Evolutionary conservation across 2,797 vertebrate genomes (phyloP), one percentile per base, ranked within the genome.

Genomic region (Hypotaenidia philippensis): DNA sequence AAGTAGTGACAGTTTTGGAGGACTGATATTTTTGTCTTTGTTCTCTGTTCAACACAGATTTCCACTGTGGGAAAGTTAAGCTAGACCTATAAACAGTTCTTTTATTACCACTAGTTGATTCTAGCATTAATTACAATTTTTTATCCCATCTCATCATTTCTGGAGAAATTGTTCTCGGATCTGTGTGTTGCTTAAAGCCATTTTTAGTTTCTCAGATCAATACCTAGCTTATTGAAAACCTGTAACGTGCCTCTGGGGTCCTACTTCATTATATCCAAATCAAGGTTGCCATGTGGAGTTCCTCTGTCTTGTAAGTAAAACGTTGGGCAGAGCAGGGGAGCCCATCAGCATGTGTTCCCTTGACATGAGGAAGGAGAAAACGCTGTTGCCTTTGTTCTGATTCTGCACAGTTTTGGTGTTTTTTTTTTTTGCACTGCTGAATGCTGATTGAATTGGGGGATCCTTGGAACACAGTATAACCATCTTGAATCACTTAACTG

Each of bases 231-330:
- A 94, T 90, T 97, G 95, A 94, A 95, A 96, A 64, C 86, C 76
- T 82, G 91, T 95, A 96, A 95, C 89, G 83, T 97, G 93, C 95
- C 86, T 95, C 92, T 94, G 95, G 87, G 91, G 93, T 96, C 94
- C 95, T 93, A 81, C 95, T 88, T 96, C 95, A 92, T 95, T 96
- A 96, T 96, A 97, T 83, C 94, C 89, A 93, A 96, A 96, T 90
- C 96, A 91, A 97, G 96, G 95, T 97, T 97, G 94, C 94, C 96
- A 75, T 95, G 93, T 96, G 96, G 95, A 97, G 90, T 95, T 94
- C 94, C 96, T 97, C 94, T 97, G 95, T 96, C 25, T 97, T 97
- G 97, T 97, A 97, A 97, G 97, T 97, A 97, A 97, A 93, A 81
- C 79, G 13, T 29, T 94, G 81, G 18, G 1, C 79, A 96, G 59